Conservation (phyloP, 2,888 invertebrate genomes). For the Eumerus sabulonum region DNA sequence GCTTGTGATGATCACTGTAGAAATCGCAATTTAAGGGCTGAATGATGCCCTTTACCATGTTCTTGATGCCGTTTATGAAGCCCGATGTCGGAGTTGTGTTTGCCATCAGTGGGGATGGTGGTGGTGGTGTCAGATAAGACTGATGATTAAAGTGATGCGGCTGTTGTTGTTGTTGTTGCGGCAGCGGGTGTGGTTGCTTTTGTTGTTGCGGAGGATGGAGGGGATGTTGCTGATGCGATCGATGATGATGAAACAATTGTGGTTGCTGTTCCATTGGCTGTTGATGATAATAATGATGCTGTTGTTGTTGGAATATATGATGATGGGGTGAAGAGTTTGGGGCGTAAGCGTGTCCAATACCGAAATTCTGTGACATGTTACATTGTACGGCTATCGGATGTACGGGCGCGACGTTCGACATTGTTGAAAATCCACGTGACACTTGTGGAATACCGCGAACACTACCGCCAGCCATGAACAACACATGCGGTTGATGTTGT, state of each 20-base stretch:
- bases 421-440: slow-evolving; percentile 46
- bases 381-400: slow-evolving; percentile 33
- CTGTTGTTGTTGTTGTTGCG: slow-evolving; percentile 4
- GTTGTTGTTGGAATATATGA: slow-evolving; percentile 30
- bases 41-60: slow-evolving; percentile 68
- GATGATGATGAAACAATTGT: slow-evolving; percentile 2
- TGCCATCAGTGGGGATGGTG: neutral
- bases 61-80: slow-evolving; percentile 68
- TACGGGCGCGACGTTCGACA: slow-evolving; percentile 4
- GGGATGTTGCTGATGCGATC: slow-evolving; percentile 7
- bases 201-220: slow-evolving; percentile 17
- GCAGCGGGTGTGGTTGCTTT: neutral
- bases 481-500: slow-evolving; percentile 35
- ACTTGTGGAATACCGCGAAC: slow-evolving; percentile 33
- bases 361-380: slow-evolving; percentile 41
- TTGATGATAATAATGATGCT: slow-evolving; percentile 31
- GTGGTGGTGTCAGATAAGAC: slow-evolving; percentile 14
- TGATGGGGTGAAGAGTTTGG: neutral
- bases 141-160: slow-evolving; percentile 33
- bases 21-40: slow-evolving; percentile 67
- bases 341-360: slow-evolving; percentile 26
- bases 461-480: slow-evolving; percentile 50
- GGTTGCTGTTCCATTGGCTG: slow-evolving; percentile 9
- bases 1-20: slow-evolving; percentile 65
- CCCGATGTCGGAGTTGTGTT: slow-evolving; percentile 35